phyloP scores from a whole-genome alignment of 2,797 vertebrate genomes.

The Orestias chungarensis region DNA sequence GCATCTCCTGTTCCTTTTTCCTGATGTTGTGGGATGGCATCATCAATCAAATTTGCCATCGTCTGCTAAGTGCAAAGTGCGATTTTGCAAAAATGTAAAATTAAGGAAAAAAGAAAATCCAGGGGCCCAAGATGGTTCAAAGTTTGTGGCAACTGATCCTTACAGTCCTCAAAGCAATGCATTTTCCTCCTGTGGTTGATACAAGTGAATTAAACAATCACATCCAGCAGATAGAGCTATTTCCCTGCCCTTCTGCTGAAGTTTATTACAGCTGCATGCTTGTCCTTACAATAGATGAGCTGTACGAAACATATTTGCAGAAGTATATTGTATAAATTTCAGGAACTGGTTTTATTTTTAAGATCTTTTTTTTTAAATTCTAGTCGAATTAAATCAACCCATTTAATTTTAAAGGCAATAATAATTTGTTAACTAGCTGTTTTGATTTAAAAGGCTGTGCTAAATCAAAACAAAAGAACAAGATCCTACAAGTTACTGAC shows the following conservation, averaged over 20 bases:
- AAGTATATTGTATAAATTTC: background rate
- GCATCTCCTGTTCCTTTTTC: too few relatives aligned
- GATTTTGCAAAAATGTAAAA: background rate
- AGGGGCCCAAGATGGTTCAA: background rate
- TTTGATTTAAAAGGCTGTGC: background rate
- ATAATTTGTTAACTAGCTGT: too few relatives aligned
- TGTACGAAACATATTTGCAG: background rate
- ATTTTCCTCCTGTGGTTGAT: too few relatives aligned
- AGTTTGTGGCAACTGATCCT: background rate
- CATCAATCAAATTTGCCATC: too few relatives aligned
- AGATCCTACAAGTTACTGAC: too few relatives aligned
- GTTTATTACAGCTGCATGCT: background rate
- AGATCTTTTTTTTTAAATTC: background rate
- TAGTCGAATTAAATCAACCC: background rate
- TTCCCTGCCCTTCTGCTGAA: background rate
- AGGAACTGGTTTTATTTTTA: background rate
- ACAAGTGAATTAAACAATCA: background rate
- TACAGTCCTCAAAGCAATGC: background rate
- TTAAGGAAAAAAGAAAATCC: background rate
- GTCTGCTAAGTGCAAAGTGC: too few relatives aligned
- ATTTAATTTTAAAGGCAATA: background rate
- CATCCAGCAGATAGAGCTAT: conserved; percentile 56
- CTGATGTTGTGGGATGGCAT: too few relatives aligned
- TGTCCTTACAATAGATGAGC: background rate
- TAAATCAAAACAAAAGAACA: background rate